These are phyloP conservation scores for Psittacula cyanocephala DNA, from an alignment of 2,113 vertebrate species.

Conservation along the genomic window DNA sequence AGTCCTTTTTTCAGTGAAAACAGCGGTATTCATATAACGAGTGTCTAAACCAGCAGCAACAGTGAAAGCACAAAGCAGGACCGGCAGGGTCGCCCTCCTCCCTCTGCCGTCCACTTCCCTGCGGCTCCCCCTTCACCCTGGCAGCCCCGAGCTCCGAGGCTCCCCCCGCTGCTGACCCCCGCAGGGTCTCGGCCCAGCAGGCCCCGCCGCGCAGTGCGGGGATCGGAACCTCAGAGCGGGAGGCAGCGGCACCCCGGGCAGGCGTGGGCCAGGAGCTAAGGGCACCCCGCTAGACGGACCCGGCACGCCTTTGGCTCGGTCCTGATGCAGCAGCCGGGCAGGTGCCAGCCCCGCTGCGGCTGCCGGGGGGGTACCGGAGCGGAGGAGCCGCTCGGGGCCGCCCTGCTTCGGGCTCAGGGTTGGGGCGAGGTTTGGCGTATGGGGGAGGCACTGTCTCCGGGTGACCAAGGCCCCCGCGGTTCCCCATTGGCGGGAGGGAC, in stretches of 20 bases:
- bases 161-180: background rate
- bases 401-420: background rate
- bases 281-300: too few relatives aligned
- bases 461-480: background rate
- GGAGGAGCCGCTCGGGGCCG: accelerated
- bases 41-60: background rate
- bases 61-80: background rate
- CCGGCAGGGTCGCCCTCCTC: background rate
- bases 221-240: too few relatives aligned
- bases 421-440: too few relatives aligned
- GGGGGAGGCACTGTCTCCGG: background rate
- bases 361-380: too few relatives aligned
- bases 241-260: too few relatives aligned
- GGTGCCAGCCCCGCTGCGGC: too few relatives aligned
- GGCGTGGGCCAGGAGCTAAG: too few relatives aligned
- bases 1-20: background rate
- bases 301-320: too few relatives aligned
- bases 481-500: background rate
- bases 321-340: too few relatives aligned
- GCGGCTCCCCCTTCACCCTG: background rate
- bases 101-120: background rate
- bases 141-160: too few relatives aligned
- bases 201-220: too few relatives aligned
- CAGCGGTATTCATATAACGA: background rate
- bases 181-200: background rate